phyloP scores from a whole-genome alignment of 1,140 invertebrate genomes.

The Drosophila serrata region DNA sequence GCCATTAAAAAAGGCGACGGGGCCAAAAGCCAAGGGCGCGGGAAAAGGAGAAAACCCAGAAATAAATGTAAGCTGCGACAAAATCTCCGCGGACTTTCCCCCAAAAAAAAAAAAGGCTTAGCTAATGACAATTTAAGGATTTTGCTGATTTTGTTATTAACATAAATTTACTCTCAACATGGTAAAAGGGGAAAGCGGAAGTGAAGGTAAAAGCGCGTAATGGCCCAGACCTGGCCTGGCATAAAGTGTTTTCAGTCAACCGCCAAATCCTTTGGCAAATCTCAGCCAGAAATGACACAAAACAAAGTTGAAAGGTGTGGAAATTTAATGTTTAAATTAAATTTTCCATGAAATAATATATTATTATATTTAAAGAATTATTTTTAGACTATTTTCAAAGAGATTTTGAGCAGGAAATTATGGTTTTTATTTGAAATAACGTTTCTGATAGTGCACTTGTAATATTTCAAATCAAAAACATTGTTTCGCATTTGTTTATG shows the following conservation, averaged over 20 bases:
- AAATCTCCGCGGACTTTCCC: slow-evolving; percentile 44
- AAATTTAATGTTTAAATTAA: not conserved
- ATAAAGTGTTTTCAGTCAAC: slow-evolving; percentile 20
- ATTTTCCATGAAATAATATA: not conserved
- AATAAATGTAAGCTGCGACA: slow-evolving; percentile 22
- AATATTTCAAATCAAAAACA: not conserved
- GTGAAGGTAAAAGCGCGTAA: slow-evolving; percentile 29
- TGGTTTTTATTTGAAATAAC: not conserved
- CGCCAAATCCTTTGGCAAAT: slow-evolving; percentile 16
- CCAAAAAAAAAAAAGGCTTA: slow-evolving; percentile 77
- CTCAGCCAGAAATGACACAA: not conserved
- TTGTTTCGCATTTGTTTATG: not conserved
- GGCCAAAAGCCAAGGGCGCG: not conserved
- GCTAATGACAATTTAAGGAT: slow-evolving; percentile 83
- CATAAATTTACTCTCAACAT: slow-evolving; percentile 72
- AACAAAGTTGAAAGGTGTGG: not conserved
- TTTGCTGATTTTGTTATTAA: slow-evolving; percentile 78
- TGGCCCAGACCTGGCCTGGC: slow-evolving; percentile 27
- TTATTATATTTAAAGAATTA: not conserved
- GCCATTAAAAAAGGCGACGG: slow-evolving; percentile 43
- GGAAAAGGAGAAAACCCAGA: not conserved
- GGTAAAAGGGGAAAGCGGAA: not conserved
- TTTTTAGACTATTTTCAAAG: no score
- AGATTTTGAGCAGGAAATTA: not conserved
- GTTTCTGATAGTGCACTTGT: not conserved